Base-by-base conservation (phyloP, 2,888 invertebrate genomes). In the Melanchra persicariae region DNA sequence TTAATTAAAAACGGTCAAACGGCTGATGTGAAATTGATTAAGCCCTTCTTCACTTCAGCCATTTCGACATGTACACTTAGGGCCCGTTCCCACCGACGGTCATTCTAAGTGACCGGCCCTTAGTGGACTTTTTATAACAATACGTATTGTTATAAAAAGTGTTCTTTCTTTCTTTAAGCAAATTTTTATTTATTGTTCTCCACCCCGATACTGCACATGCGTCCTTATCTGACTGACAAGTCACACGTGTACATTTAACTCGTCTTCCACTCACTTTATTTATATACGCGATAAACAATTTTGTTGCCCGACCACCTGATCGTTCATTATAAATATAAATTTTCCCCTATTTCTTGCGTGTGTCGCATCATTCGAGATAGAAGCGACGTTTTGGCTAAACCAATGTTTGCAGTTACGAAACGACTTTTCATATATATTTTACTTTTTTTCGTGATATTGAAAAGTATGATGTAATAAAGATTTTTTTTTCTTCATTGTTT, bases 211-310 rank as follows among this genome's bases (percentile, higher is more conserved):
- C 15, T 47, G 45, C 22, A 69, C 62, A 45, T 40, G 51, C 65
- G 40, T 71, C 45, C 62, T 74, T 81, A 77, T 77, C 81, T 70
- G 49, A 22, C 55, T 26, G 51, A 68, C 12, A 51, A 51, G 49
- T 24, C 24, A 51, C 85, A 85, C 87, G 83, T 85, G 77, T 58
- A 62, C 59, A 24, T 65, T 58, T 62, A 68, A 81, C 71, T 71
- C 58, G 77, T 75, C 43, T 71, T 58, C 58, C 52, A 45, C 51
- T 54, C 26, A 49, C 74, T 78, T 68, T 87, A 86, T 85, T 83
- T 87, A 83, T 77, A 80, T 62, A 79, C 65, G 55, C 52, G 64
- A 57, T 79, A 73, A 77, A 81, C 68, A 73, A 77, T 79, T 80
- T 82, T 73, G 79, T 79, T 83, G 73, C 73, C 65, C 76, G 74